phyloP scores from a whole-genome alignment of 2,888 invertebrate genomes.

The Caradrina clavipalpis region DNA sequence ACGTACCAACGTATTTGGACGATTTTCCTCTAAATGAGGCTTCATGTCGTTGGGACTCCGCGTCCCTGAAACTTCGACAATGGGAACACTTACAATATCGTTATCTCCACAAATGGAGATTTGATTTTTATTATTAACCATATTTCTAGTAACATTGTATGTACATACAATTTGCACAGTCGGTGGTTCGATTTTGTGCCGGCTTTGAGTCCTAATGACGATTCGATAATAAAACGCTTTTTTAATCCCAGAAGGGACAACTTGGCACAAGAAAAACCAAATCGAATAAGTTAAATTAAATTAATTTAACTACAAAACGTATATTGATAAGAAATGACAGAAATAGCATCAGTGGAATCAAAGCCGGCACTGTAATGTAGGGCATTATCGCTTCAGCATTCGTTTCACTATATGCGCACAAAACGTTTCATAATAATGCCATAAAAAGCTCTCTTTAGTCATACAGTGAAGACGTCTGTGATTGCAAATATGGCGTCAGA shows the following conservation, averaged over 20 bases:
- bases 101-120: slow-evolving; percentile 88
- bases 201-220: slow-evolving; percentile 48
- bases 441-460: slow-evolving; percentile 60
- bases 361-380: slow-evolving; percentile 48
- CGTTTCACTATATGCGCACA: slow-evolving; percentile 40
- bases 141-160: slow-evolving; percentile 63
- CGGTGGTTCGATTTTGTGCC: slow-evolving; percentile 51
- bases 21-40: slow-evolving; percentile 56
- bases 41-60: slow-evolving; percentile 41
- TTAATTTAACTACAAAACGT: slow-evolving; percentile 11
- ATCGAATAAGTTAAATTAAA: not conserved
- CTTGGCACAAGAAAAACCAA: not conserved
- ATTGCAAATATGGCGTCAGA: slow-evolving; percentile 38
- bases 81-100: slow-evolving; percentile 80
- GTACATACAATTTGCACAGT: slow-evolving; percentile 67
- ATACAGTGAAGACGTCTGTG: slow-evolving; percentile 20
- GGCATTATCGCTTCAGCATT: slow-evolving; percentile 52
- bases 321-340: slow-evolving; percentile 28
- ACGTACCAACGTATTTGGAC: slow-evolving; percentile 73
- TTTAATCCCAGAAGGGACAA: not conserved
- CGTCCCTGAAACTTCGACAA: slow-evolving; percentile 64
- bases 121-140: slow-evolving; percentile 73
- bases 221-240: not conserved
- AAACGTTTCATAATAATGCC: slow-evolving; percentile 35
- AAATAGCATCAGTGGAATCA: slow-evolving; percentile 31